phyloP scores from a whole-genome alignment of 2,888 invertebrate species.

The Dryadula phaetusa region DNA sequence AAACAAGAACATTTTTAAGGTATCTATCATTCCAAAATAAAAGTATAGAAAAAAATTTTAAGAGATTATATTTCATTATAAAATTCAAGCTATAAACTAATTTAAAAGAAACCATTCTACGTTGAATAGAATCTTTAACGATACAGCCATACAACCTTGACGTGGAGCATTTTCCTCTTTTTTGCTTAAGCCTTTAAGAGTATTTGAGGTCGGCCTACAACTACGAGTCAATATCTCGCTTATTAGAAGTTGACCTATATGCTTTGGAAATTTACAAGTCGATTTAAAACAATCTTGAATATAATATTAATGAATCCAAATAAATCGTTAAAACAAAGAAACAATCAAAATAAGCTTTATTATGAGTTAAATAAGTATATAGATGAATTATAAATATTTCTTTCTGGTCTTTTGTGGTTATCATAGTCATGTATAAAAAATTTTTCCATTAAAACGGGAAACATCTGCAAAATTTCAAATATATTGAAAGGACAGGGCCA shows the following conservation, averaged over 20 bases:
- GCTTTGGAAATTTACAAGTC: conserved; percentile 22
- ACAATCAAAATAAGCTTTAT: too few relatives aligned
- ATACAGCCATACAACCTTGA: conserved; percentile 10
- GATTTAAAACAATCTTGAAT: background rate
- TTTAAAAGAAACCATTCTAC: conserved; percentile 43
- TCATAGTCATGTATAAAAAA: too few relatives aligned
- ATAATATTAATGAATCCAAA: background rate
- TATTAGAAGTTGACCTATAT: conserved; percentile 45
- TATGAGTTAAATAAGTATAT: too few relatives aligned
- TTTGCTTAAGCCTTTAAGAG: conserved; percentile 47
- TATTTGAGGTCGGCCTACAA: conserved; percentile 43
- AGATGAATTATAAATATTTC: too few relatives aligned
- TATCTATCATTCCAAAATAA: conserved; percentile 5
- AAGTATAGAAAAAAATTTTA: background rate
- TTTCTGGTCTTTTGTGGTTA: too few relatives aligned
- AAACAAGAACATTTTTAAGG: background rate
- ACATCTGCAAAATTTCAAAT: too few relatives aligned
- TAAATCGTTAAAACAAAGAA: too few relatives aligned
- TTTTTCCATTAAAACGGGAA: too few relatives aligned
- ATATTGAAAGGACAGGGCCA: too few relatives aligned
- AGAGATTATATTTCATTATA: conserved; percentile 10
- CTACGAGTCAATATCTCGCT: conserved; percentile 46
- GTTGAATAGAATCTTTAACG: conserved; percentile 41
- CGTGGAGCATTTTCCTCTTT: conserved; percentile 23
- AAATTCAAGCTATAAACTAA: conserved; percentile 4